Base-by-base conservation (phyloP, 2,888 invertebrate genomes). In the Drosophila rellima region DNA sequence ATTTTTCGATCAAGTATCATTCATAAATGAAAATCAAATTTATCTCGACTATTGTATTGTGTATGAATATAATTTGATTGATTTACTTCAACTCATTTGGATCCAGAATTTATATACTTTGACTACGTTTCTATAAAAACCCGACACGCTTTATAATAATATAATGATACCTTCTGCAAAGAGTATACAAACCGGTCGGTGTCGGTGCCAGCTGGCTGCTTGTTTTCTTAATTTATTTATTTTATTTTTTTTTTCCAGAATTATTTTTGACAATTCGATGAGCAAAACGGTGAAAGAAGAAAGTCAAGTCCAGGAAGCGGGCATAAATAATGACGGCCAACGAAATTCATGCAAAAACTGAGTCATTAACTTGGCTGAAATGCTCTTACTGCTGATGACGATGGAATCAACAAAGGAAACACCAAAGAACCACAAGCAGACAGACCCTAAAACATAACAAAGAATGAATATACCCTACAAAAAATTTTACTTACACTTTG, bases 301-400 rank as follows among this genome's bases (percentile, higher is more conserved):
- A 82, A 80, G 76, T 65, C 40, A 48, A 56, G 55, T 67, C 67
- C 83, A 82, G 86, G 82, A 82, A 82, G 50, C 69, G 67, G 44
- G 63, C 35, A 72, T 42, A 54, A 63, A 60, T 68, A 66, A 76
- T 63, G 74, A 74, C 44, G 68, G 56, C 39, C 54, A 52, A 56
- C 57, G 44, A 69, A 77, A 51, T 70, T 55, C 57, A 63, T 61
- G 45, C 54, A 62, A 67, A 63, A 64, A 63, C 61, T 82, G 83
- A 82, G 66, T 86, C 78, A 82, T 80, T 82, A 86, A 74, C 76
- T 56, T 77, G 64, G 29, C 67, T 52, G 29, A 70, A 39, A 13
- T 26, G 45, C 42, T 15, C 29, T 13, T 37, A 26, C 61, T 29
- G 26, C 44, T 20, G 42, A n/a, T 54, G 54, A 29, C 55, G 52